Evolutionary conservation across 1,140 invertebrate genomes (phyloP), one percentile per base, ranked within the genome.

Genomic region (Brachionus koreanus): DNA sequence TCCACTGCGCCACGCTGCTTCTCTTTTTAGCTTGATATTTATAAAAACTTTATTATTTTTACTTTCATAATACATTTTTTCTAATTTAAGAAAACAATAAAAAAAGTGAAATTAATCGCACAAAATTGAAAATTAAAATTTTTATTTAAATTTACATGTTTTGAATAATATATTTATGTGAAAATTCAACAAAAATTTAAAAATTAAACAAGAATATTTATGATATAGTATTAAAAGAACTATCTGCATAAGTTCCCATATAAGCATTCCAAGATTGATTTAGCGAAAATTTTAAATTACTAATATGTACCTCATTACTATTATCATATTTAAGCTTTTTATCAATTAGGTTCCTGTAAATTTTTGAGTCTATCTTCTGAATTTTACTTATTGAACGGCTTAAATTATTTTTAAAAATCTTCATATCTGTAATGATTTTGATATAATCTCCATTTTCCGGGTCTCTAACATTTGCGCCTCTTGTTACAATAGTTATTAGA

Each of bases 1-100:
- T 94, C 94, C 93, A 93, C 93, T 94, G 93, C 93, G 93, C 94
- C 94, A 95, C 94, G 94, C 93, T 95, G 94, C 93, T 93, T 42
- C 37, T 19, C 19, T 57, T 13, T 82, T 69, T 25, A 6, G 0
- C 0, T 57, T 3, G 9, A 6, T 19, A 19, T 9, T 23, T 57
- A n/a, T 57, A 3, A 29, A 3, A 2, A 29, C 3, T 29, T 29
- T 29, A 42, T 42, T 42, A 3, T 42, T 10, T 42, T 42, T n/a
- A n/a, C n/a, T n/a, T n/a, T n/a, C n/a, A n/a, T n/a, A n/a, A n/a
- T n/a, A n/a, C n/a, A n/a, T n/a, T n/a, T n/a, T n/a, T n/a, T n/a
- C n/a, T n/a, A n/a, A n/a, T n/a, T n/a, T n/a, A n/a, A n/a, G n/a
- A n/a, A n/a, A n/a, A n/a, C n/a, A n/a, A n/a, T n/a, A n/a, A n/a